A percentile compares a stretch with the other conserved stretches of the same genome.
phyloP scores from a whole-genome alignment of 2,888 invertebrate genomes.

The Pecten maximus region DNA sequence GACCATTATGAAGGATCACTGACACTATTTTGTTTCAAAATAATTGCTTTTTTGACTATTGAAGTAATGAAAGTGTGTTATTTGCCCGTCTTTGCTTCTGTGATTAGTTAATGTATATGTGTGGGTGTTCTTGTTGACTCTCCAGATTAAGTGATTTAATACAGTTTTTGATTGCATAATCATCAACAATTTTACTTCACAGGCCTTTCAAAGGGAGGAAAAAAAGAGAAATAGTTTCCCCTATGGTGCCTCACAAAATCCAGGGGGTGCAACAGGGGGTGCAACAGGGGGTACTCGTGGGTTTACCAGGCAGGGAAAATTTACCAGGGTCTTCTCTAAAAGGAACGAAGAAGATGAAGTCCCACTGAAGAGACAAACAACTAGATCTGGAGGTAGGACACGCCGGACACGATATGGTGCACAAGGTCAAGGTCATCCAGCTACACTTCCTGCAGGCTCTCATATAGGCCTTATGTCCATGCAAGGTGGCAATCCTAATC shows the following conservation, averaged over 20 bases:
- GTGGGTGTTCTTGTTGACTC: too few relatives aligned
- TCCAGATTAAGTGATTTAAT: too few relatives aligned
- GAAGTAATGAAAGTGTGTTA: too few relatives aligned
- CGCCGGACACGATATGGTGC: too few relatives aligned
- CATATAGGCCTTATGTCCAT: not conserved
- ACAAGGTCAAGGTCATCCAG: not conserved
- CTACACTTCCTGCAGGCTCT: not conserved
- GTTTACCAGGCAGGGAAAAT: not conserved
- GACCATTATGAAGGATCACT: too few relatives aligned
- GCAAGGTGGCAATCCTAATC: not conserved
- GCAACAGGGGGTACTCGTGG: not conserved
- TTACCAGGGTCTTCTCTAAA: not conserved
- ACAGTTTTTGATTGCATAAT: too few relatives aligned
- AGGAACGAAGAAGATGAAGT: not conserved
- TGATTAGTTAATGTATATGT: too few relatives aligned
- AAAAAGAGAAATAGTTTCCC: not conserved
- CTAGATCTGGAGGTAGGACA: not conserved
- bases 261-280: not conserved
- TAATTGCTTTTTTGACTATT: too few relatives aligned
- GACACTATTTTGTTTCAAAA: too few relatives aligned
- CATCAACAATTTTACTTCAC: not conserved
- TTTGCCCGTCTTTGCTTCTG: too few relatives aligned
- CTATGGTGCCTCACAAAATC: not conserved
- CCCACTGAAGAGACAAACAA: not conserved
- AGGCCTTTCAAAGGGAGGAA: constrained; percentile 5